Base-by-base conservation (phyloP, 2,113 vertebrate genomes). In the Phocoena phocoena region DNA sequence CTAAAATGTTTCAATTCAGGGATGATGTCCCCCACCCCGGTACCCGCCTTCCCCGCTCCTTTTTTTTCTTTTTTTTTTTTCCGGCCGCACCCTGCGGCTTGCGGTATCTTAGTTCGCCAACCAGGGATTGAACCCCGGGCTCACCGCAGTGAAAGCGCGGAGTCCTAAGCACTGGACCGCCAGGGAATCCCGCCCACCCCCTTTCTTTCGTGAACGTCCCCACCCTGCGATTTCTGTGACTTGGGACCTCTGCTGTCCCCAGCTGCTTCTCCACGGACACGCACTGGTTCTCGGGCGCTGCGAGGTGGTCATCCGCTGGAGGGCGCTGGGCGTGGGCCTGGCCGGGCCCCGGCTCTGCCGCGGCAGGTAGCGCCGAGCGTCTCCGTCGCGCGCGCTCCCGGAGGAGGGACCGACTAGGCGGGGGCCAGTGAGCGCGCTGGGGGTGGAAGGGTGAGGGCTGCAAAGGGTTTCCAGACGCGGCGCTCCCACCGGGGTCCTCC, bases 401-500 rank as follows among this genome's bases (percentile, higher is more conserved):
- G 36, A 41, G 58, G 47, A 53, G 23, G 10, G 9, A 20, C 1
- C 15, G 8, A 10, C 31, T 12, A 33, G 31, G 63, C 8, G 1
- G 36, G 20, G 71, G 58, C n/a, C 10, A 2, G 18, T 33, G 60
- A 50, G 23, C 5, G 6, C 1, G 0, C 11, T 2, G 14, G n/a
- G 44, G 17, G 18, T 53, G 74, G 5, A 55, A 20, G 18, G 33
- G 28, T 26, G 47, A 28, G 31, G 11, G 65, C 0, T 2, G 36
- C 28, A 23, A 21, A 31, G 17, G 23, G 18, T 23, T 31, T 12
- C 20, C 25, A 5, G 26, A 8, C 3, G 1, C 20, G 14, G 20
- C 23, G 31, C 28, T 55, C 12, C 4, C 44, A 26, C 23, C 31
- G 8, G 0, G 85, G 23, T 73, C 36, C 14, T 65, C 26, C 55